These are phyloP conservation scores for Brachionus plicatilis DNA, from an alignment of 1,140 invertebrate genomes.

Conservation along the genomic window DNA sequence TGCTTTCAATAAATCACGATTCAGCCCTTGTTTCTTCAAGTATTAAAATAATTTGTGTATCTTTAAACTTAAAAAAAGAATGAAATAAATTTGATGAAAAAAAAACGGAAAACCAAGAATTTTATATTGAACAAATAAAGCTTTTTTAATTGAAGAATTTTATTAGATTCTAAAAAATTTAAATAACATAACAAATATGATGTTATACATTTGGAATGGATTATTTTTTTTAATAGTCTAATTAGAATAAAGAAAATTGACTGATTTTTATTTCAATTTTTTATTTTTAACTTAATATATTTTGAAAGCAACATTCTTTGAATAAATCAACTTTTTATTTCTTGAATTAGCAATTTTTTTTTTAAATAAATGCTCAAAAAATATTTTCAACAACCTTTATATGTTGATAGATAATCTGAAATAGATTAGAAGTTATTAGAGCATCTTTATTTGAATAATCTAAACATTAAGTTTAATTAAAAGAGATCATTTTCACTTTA, in stretches of 20 bases:
- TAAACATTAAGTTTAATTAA: neutral
- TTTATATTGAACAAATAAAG: neutral
- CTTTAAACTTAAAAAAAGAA: neutral
- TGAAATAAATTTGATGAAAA: neutral
- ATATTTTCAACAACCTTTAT: neutral
- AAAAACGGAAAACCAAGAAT: neutral
- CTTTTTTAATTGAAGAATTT: neutral
- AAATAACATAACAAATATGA: too few relatives aligned
- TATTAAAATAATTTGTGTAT: neutral
- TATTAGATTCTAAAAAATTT: neutral
- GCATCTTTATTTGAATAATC: too few relatives aligned
- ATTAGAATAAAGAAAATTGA: neutral
- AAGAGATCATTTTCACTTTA: neutral
- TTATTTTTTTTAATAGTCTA: neutral
- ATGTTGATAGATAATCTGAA: neutral
- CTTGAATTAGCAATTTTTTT: neutral
- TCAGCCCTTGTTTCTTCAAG: neutral
- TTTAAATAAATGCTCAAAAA: neutral
- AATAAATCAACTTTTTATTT: neutral
- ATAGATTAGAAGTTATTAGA: neutral
- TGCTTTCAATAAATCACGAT: neutral
- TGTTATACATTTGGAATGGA: neutral
- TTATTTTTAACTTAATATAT: neutral
- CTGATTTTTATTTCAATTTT: neutral
- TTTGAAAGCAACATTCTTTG: neutral